phyloP scores from a whole-genome alignment of 2,888 invertebrate species.

The Drosophila testacea region DNA sequence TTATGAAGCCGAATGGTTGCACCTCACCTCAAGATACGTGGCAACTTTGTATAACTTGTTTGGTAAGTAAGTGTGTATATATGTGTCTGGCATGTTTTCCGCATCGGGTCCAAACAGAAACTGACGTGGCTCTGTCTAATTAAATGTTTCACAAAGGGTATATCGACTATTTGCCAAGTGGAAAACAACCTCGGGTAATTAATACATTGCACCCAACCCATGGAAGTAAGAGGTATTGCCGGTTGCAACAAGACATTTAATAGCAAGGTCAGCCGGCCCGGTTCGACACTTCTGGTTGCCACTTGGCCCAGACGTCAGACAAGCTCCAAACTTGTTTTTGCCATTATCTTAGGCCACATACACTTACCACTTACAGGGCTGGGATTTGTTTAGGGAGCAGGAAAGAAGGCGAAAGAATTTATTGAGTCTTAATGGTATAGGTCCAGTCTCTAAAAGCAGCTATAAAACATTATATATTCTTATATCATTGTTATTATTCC shows the following conservation, averaged over 20 bases:
- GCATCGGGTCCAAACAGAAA: constrained; percentile 24
- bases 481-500: constrained; percentile 10
- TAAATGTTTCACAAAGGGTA: constrained; percentile 43
- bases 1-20: constrained; percentile 5
- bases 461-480: constrained; percentile 10
- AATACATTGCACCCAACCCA: constrained; percentile 6
- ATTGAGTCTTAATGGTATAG: constrained; percentile 1
- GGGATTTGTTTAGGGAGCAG: neutral
- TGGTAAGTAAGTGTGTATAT: neutral
- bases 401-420: neutral
- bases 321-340: constrained; percentile 46
- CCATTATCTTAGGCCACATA: constrained; percentile 8
- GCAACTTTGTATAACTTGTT: constrained; percentile 26
- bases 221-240: constrained; percentile 45
- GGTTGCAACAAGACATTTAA: constrained; percentile 41
- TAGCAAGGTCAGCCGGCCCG: constrained; percentile 49
- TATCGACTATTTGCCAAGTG: constrained; percentile 18
- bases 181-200: constrained; percentile 25
- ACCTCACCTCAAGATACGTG: constrained; percentile 1
- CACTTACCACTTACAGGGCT: constrained; percentile 7
- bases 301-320: constrained; percentile 29
- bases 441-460: neutral
- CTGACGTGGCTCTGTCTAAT: constrained; percentile 43
- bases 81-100: constrained; percentile 36
- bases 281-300: constrained; percentile 48